Conservation (phyloP, 92 coral and sea anemone species). For the Zoanthus gigantus region DNA sequence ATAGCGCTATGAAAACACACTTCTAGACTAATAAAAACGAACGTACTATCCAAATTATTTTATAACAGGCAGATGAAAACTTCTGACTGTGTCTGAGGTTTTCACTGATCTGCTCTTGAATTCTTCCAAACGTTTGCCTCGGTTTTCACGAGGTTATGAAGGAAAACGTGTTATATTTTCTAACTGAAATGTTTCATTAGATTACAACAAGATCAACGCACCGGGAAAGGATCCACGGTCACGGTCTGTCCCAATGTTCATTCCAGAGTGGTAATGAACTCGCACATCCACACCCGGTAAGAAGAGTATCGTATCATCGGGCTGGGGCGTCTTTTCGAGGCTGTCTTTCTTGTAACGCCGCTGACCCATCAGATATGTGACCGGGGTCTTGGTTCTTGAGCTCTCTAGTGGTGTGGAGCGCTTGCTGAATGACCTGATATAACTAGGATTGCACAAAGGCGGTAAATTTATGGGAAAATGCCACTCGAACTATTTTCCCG, state of each 20-base stretch:
- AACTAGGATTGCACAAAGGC: not conserved
- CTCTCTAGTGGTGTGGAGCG: constrained; percentile 33
- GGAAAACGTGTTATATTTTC: too few species aligned
- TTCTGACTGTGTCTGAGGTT: too few species aligned
- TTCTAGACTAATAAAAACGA: too few species aligned
- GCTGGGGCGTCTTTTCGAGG: constrained; percentile 74
- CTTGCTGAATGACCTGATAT: constrained; percentile 49
- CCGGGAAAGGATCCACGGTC: constrained; percentile 20
- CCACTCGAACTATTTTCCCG: too few species aligned
- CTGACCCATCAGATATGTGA: constrained; percentile 54
- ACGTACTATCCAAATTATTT: too few species aligned
- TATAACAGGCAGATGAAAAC: too few species aligned
- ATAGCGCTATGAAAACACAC: too few species aligned
- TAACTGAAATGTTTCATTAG: not conserved
- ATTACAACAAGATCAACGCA: constrained; percentile 1
- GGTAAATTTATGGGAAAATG: too few species aligned
- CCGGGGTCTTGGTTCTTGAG: constrained; percentile 47
- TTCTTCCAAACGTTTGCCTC: too few species aligned
- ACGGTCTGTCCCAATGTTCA: constrained; percentile 68
- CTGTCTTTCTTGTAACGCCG: constrained; percentile 77
- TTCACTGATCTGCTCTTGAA: too few species aligned
- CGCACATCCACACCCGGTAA: constrained; percentile 97
- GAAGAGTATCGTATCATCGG: constrained; percentile 82
- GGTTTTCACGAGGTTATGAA: too few species aligned
- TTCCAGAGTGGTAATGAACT: constrained; percentile 88